Conservation (phyloP, 2,113 vertebrate species). For the Bos taurus region DNA sequence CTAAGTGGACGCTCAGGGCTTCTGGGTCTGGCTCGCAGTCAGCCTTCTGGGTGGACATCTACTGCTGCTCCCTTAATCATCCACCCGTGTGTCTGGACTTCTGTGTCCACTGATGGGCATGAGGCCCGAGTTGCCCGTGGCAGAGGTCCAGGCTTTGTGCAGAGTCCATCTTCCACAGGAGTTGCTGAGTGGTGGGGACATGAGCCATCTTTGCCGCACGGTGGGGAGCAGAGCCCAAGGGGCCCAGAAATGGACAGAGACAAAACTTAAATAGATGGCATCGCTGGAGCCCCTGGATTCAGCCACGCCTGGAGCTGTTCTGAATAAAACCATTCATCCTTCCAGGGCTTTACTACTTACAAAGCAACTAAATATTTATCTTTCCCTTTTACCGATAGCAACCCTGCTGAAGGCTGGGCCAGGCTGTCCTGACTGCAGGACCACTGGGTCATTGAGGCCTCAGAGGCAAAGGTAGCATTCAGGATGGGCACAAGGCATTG, state of each 20-base stretch:
- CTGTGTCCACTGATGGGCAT: neutral
- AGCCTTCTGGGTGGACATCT: neutral
- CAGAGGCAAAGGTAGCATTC: neutral
- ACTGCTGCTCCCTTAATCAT: neutral
- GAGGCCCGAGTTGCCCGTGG: neutral
- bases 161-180: neutral
- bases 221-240: neutral
- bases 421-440: neutral
- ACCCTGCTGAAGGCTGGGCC: neutral
- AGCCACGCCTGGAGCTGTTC: neutral
- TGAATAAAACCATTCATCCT: neutral
- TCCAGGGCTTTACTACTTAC: neutral
- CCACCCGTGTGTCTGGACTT: neutral
- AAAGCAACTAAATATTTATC: accelerated
- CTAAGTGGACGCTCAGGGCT: accelerated
- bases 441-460: neutral
- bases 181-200: neutral
- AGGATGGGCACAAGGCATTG: no score
- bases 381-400: neutral
- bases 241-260: neutral
- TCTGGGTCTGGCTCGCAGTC: neutral
- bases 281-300: neutral
- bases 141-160: neutral
- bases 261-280: accelerated
- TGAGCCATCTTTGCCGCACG: accelerated